A percentile compares a stretch with the other conserved stretches of the same genome.
Conservation (phyloP, 2,113 vertebrate genomes). For the Centropus unirufus region DNA sequence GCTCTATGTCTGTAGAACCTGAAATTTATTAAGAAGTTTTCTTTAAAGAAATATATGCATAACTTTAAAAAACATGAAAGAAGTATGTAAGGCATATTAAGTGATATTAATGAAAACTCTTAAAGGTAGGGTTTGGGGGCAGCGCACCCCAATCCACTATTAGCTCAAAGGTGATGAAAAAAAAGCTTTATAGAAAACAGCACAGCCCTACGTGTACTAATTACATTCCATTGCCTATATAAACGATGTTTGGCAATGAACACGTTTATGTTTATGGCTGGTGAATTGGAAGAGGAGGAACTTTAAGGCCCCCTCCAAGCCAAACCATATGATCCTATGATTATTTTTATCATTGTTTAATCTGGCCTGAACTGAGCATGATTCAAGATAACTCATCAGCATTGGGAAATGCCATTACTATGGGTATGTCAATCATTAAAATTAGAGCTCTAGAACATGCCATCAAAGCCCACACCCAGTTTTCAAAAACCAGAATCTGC, state of each 20-base stretch:
- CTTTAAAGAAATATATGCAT: background rate
- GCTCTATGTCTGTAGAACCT: background rate
- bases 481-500: background rate
- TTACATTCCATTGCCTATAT: background rate
- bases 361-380: background rate
- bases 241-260: background rate
- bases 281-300: no score
- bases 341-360: background rate
- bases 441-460: background rate
- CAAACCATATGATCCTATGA: no score
- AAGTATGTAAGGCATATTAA: background rate
- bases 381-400: background rate
- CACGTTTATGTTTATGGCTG: background rate
- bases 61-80: background rate
- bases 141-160: background rate
- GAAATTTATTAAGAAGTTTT: background rate
- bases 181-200: background rate
- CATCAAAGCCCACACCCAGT: background rate
- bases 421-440: background rate
- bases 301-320: no score
- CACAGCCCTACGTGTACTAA: background rate
- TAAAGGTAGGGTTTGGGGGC: background rate
- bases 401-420: background rate
- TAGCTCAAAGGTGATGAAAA: background rate
- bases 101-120: background rate